A percentile compares a stretch with the other conserved stretches of the same genome.
Evolutionary conservation across 2,888 invertebrate species (phyloP).

Genomic region (Phyllotreta striolata): DNA sequence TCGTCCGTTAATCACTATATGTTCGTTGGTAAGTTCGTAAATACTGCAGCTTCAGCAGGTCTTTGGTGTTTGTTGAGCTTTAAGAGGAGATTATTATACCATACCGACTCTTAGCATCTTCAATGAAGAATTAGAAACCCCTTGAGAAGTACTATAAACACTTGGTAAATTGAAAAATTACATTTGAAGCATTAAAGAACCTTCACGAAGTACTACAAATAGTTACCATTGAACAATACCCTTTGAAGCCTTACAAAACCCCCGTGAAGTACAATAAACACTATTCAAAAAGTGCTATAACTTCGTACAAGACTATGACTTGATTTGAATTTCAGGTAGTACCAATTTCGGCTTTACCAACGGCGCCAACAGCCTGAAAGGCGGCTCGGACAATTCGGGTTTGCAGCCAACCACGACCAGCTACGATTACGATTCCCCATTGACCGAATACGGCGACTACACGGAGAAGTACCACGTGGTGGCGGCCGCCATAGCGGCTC

Average conservation of each 20-base stretch:
- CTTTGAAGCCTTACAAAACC: too few species aligned
- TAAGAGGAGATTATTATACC: too few species aligned
- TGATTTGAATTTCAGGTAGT: constrained; percentile 67
- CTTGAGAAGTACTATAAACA: too few species aligned
- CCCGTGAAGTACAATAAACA: too few species aligned
- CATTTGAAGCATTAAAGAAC: too few species aligned
- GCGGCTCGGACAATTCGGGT: constrained; percentile 31
- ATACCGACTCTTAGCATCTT: too few species aligned
- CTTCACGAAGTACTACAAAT: too few species aligned
- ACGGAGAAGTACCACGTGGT: constrained; percentile 77
- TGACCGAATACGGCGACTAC: constrained; percentile 88
- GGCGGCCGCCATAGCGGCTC: constrained; percentile 62
- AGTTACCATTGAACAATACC: too few species aligned
- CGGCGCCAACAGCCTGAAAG: constrained; percentile 46
- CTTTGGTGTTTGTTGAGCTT: too few species aligned
- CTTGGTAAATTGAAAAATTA: too few species aligned
- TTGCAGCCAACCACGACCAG: constrained; percentile 55
- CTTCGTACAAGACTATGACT: neutral
- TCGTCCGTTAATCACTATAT: constrained; percentile 87
- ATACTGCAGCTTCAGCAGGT: neutral
- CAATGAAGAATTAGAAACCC: too few species aligned
- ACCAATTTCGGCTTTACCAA: constrained; percentile 79
- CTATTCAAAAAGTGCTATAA: too few species aligned
- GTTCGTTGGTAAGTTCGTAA: constrained; percentile 69
- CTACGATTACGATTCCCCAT: constrained; percentile 88